Base-by-base conservation (phyloP, 2,888 invertebrate genomes). In the Schrankia costaestrigalis region DNA sequence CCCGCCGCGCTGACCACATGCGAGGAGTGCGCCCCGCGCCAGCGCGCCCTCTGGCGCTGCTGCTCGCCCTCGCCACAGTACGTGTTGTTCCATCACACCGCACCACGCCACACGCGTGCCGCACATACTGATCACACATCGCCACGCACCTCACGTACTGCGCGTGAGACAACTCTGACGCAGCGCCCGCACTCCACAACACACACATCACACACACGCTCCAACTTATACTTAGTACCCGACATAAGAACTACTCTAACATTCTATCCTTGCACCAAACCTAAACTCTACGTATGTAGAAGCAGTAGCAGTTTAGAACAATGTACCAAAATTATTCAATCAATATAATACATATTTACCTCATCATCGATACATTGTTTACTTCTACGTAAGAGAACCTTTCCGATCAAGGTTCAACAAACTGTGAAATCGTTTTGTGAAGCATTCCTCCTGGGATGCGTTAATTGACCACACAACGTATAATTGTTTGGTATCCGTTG, bases 101-200 rank as follows among this genome's bases (percentile, higher is more conserved):
- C n/a, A n/a, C n/a, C n/a, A n/a, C n/a, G n/a, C n/a, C n/a, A 37
- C 31, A 38, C 30, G 38, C 56, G 56, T 55, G 59, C 26, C 28
- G n/a, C 29, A 33, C 57, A 48, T 54, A 57, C 54, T 35, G 49
- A 54, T 48, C 11, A 18, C 22, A 10, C 36, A 43, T 51, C 41
- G 32, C 28, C 30, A 56, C 23, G 21, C 57, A 11, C 23, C 37
- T 52, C 53, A 56, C 48, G 53, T 43, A 34, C n/a, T n/a, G 7
- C 6, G 21, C 21, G 21, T n/a, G 21, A 21, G 8, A 21, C 21
- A 21, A 3, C 21, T 7, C 21, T 34, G 11, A 15, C 9, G 17
- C 91, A 95, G 95, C 90, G 92, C 87, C 92, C 92, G 87, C 17
- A 5, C 17, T 17, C 17, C 7, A 17, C 17, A 3, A 17, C n/a